phyloP scores from a whole-genome alignment of 2,888 invertebrate genomes.

The Stenotaenia linearis region DNA sequence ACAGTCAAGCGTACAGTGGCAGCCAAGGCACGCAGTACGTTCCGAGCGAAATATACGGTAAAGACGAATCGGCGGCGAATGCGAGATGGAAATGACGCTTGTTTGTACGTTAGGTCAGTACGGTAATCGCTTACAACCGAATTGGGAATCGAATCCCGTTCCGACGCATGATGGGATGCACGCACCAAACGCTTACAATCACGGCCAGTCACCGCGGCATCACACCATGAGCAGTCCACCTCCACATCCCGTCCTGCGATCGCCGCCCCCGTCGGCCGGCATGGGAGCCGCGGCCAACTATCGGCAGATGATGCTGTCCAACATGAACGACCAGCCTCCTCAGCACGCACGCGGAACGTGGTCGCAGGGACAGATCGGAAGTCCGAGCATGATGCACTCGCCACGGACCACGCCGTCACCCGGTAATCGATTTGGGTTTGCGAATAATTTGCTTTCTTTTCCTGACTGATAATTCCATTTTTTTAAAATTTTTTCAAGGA shows the following conservation, averaged over 20 bases:
- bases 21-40: constrained; percentile 28
- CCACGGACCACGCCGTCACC: constrained; percentile 36
- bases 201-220: constrained; percentile 34
- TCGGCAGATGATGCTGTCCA: constrained; percentile 32
- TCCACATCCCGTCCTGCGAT: constrained; percentile 19
- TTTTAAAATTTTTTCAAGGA: too few relatives aligned
- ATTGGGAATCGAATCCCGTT: constrained; percentile 28
- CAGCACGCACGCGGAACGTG: background rate
- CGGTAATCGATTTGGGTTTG: background rate
- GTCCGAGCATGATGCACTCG: constrained; percentile 35
- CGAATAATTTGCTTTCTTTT: too few relatives aligned
- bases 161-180: constrained; percentile 24
- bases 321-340: background rate
- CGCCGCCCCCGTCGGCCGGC: constrained; percentile 28
- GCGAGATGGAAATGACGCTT: too few relatives aligned
- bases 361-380: constrained; percentile 32
- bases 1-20: constrained; percentile 28
- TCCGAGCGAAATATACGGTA: background rate
- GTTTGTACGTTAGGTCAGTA: constrained; percentile 34
- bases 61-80: too few relatives aligned
- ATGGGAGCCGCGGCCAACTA: constrained; percentile 32
- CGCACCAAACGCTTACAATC: constrained; percentile 32
- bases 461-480: too few relatives aligned
- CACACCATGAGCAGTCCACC: constrained; percentile 34
- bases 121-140: constrained; percentile 30